phyloP scores from a whole-genome alignment of 1,140 invertebrate species.

The Whitmania pigra region DNA sequence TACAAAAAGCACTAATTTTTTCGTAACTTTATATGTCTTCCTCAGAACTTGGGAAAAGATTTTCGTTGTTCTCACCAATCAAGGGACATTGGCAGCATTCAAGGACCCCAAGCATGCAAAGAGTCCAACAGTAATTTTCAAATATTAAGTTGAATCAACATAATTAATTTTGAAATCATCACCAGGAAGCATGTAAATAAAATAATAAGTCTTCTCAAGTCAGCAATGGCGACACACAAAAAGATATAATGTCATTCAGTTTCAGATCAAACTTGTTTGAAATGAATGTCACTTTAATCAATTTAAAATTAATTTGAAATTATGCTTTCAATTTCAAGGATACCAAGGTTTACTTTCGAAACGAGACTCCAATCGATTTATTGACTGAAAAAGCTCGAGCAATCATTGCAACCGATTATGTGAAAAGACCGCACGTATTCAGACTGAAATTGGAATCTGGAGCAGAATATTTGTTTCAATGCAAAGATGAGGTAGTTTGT shows the following conservation, averaged over 20 bases:
- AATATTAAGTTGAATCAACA: no score
- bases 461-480: conserved; percentile 93
- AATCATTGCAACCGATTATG: conserved; percentile 82
- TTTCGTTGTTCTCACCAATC: conserved; percentile 68
- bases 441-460: conserved; percentile 73
- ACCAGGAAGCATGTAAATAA: no score
- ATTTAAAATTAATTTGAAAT: no score
- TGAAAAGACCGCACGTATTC: conserved; percentile 96
- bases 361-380: conserved; percentile 72
- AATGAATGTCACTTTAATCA: no score
- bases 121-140: conserved; percentile 22
- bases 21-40: background rate
- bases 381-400: conserved; percentile 56
- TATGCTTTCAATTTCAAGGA: conserved; percentile 39
- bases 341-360: conserved; percentile 73
- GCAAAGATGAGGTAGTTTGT: conserved; percentile 64
- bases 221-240: no score
- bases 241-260: no score
- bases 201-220: no score
- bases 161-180: no score
- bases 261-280: no score
- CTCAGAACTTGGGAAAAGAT: conserved; percentile 86
- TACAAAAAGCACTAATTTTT: no score
- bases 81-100: conserved; percentile 56
- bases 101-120: conserved; percentile 87